Percentiles rank a stretch among this genome's conserved stretches.
phyloP scores from a whole-genome alignment of 2,113 vertebrate genomes.

The Ctenomys sociabilis region DNA sequence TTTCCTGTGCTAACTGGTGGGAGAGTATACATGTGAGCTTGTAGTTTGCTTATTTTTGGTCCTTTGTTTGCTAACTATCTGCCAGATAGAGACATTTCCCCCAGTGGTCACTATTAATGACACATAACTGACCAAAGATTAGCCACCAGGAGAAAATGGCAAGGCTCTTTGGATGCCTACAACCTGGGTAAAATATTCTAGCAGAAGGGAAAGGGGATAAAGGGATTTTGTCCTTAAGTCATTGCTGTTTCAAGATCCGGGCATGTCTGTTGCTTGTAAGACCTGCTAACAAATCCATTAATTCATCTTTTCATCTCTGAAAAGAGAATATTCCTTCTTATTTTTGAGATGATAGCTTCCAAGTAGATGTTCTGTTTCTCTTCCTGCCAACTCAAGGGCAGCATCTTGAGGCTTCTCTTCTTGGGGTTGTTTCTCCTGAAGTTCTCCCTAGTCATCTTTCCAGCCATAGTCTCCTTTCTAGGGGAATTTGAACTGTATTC shows the following conservation, averaged over 20 bases:
- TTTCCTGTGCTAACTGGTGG: neutral
- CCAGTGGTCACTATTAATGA: neutral
- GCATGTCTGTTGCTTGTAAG: neutral
- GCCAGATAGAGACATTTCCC: neutral
- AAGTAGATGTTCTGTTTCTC: neutral
- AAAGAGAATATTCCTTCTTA: neutral
- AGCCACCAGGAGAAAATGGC: neutral
- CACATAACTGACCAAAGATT: neutral
- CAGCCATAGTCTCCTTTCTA: neutral
- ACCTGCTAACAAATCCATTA: neutral
- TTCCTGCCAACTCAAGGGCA: neutral
- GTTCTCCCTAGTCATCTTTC: neutral
- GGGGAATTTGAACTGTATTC: neutral
- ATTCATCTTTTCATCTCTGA: neutral
- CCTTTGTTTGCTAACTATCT: conserved; percentile 36
- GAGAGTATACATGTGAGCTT: neutral
- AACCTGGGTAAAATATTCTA: neutral
- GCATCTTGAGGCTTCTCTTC: neutral
- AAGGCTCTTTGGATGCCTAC: neutral
- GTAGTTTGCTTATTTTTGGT: neutral
- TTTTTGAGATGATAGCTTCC: neutral
- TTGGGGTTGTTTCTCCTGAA: neutral
- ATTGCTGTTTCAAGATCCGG: neutral
- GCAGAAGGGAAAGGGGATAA: neutral
- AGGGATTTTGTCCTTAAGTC: neutral